Percentiles rank a stretch among this genome's conserved stretches.
Evolutionary conservation across 2,113 vertebrate genomes (phyloP).

Genomic region (Calyptomena viridis): DNA sequence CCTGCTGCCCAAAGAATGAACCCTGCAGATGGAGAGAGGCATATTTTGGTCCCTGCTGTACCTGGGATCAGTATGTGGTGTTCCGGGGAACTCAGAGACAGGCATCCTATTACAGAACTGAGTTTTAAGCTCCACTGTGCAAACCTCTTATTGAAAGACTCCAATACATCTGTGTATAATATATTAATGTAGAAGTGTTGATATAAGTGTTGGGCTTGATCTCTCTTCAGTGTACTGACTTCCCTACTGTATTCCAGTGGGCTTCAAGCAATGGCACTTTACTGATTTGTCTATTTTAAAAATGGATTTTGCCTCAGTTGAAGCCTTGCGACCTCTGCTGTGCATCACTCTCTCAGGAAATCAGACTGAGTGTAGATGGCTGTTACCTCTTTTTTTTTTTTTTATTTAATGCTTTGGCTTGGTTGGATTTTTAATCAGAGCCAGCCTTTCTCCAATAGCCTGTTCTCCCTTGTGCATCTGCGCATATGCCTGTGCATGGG

Average conservation of each 20-base stretch:
- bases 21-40: not conserved
- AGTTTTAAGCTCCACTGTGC: not conserved
- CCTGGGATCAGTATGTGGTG: rapidly evolving
- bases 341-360: not conserved
- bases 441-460: not conserved
- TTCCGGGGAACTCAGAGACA: not conserved
- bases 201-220: not conserved
- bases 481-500: not conserved
- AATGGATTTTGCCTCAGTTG: not conserved
- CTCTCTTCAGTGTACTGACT: not conserved
- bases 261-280: not conserved
- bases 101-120: not conserved
- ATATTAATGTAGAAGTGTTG: too few relatives aligned
- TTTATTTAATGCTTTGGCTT: not conserved
- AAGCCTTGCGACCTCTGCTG: not conserved
- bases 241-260: not conserved
- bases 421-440: not conserved
- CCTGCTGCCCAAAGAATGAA: not conserved
- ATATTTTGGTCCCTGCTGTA: not conserved
- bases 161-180: not conserved
- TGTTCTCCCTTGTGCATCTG: not conserved
- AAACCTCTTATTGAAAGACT: not conserved
- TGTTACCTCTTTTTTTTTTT: not conserved
- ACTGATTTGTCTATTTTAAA: not conserved
- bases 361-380: not conserved